Evolutionary conservation across 2,888 invertebrate species (phyloP), one percentile per base, ranked within the genome.

Genomic region (Eudemis profundana): DNA sequence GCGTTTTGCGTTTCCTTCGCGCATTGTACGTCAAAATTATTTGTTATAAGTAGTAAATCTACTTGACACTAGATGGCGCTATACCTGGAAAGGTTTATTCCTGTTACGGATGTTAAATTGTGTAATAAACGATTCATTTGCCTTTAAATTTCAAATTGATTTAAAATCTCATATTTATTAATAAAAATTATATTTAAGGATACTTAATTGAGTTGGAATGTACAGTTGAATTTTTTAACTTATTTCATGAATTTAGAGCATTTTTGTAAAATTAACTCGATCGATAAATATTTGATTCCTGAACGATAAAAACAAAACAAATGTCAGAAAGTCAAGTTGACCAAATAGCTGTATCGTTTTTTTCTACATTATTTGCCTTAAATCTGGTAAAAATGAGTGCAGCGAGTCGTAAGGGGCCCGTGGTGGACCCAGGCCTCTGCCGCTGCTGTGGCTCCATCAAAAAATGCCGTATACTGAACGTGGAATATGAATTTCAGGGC

Each of bases 391-490:
- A 50, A 36, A 68, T 69, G 67, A 66, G 59, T 65, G 53, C 17
- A 14, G n/a, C 40, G 5, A 54, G 36, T 29, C 56, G 66, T 46
- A 67, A 69, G 21, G 67, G 70, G n/a, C 68, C 70, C 23, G 44
- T 69, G 12, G 59, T 65, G 36, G 67, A 69, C 50, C 62, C 67
- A 15, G 44, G 70, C 19, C 68, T 67, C 2, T 78, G 78, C 57
- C 56, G 68, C 42, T 78, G 74, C 63, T 78, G 78, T 61, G 71
- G 77, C 51, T 61, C 74, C 42, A 61, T 66, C 29, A 71, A 73
- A 33, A 74, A 72, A 64, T 74, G 72, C 23, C 73, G 77, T 44
- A 66, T 78, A 17, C 68, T 78, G 62, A 57, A 56, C 15, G 64
- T 68, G 19, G 68, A 68, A 3, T 77, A 73, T 54, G 64, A 57